Conservation (phyloP, 2,888 invertebrate genomes). For the Hypsopygia costalis region DNA sequence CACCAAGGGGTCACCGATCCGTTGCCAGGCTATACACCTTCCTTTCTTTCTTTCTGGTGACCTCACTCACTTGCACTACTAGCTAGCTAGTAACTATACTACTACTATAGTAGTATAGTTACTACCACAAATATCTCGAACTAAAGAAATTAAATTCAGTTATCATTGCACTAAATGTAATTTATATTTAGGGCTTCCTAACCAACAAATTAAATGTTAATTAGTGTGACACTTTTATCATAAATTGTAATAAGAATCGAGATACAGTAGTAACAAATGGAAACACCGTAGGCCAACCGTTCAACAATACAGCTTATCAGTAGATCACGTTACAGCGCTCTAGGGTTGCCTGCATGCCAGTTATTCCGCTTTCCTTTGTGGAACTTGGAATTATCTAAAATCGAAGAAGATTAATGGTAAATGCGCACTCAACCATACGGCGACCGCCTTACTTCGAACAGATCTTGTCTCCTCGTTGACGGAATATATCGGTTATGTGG, state of each 20-base stretch:
- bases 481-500: constrained; percentile 6
- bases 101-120: too few relatives aligned
- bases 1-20: too few relatives aligned
- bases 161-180: too few relatives aligned
- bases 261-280: background rate
- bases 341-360: constrained; percentile 32
- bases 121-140: too few relatives aligned
- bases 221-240: background rate
- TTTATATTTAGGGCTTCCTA: too few relatives aligned
- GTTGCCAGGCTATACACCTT: too few relatives aligned
- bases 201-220: too few relatives aligned
- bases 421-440: constrained; percentile 31
- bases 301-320: constrained; percentile 29
- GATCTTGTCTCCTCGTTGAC: constrained; percentile 34
- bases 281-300: constrained; percentile 4
- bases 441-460: constrained; percentile 17
- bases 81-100: too few relatives aligned
- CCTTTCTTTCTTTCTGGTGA: too few relatives aligned
- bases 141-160: too few relatives aligned
- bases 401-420: constrained; percentile 52
- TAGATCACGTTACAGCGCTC: constrained; percentile 22
- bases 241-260: background rate
- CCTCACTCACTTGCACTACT: too few relatives aligned
- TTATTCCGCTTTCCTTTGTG: constrained; percentile 37
- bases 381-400: constrained; percentile 45